Conservation (phyloP, 2,113 vertebrate genomes). For the Sebastes fasciatus region DNA sequence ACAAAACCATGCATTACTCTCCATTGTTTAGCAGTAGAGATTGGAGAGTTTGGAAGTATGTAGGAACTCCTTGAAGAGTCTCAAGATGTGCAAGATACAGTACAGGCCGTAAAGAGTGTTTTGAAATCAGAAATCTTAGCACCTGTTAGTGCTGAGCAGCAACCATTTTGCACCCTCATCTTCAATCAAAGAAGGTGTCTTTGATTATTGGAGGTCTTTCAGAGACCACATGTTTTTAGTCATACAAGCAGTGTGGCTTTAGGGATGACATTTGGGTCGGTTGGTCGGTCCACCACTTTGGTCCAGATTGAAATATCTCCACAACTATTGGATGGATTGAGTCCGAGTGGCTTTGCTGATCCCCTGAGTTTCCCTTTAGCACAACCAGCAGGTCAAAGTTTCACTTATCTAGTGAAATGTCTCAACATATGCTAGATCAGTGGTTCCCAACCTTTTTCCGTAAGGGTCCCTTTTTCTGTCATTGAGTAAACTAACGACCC, state of each 20-base stretch:
- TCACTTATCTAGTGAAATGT: too few relatives aligned
- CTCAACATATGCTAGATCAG: too few relatives aligned
- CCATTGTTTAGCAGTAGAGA: background rate
- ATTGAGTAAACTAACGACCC: too few relatives aligned
- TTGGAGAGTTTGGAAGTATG: background rate
- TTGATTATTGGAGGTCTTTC: background rate
- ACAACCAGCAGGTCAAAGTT: too few relatives aligned
- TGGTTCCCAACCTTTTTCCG: too few relatives aligned
- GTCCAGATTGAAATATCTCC: background rate
- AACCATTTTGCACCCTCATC: background rate
- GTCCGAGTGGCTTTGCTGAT: too few relatives aligned
- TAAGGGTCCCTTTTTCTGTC: too few relatives aligned
- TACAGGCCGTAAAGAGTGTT: background rate
- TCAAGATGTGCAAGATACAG: background rate
- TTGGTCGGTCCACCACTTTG: background rate
- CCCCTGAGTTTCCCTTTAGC: too few relatives aligned
- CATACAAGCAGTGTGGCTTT: background rate
- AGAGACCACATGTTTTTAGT: background rate
- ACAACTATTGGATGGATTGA: background rate
- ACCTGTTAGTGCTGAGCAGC: background rate
- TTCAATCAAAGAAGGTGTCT: background rate
- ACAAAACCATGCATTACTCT: background rate
- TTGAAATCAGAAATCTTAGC: background rate
- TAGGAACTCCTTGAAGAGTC: background rate
- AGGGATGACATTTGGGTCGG: background rate